Conservation (phyloP, 2,797 vertebrate species). For the Sebastolobus altivelis region DNA sequence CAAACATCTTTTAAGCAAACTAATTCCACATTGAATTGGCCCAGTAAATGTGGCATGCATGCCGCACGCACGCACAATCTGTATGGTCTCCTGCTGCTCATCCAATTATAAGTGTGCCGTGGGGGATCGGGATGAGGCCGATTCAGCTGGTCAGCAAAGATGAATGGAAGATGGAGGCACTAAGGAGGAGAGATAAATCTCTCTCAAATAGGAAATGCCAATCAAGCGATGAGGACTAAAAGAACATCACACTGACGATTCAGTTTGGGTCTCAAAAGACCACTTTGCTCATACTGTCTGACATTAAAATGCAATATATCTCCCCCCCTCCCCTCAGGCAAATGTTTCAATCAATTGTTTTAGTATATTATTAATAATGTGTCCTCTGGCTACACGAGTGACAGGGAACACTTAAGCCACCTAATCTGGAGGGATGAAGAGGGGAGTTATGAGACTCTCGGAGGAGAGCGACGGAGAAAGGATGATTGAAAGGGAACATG, state of each 20-base stretch:
- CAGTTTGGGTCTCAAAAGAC: neutral
- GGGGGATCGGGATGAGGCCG: slow-evolving; percentile 34
- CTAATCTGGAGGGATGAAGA: slow-evolving; percentile 51
- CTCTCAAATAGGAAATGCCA: slow-evolving; percentile 25
- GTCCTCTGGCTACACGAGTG: slow-evolving; percentile 19
- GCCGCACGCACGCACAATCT: slow-evolving; percentile 2
- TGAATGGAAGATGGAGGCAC: slow-evolving; percentile 27
- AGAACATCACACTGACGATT: neutral
- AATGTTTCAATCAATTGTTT: slow-evolving; percentile 39
- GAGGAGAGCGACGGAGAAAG: neutral
- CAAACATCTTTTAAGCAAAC: slow-evolving; percentile 34
- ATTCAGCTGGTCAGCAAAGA: slow-evolving; percentile 57
- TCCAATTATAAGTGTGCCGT: slow-evolving; percentile 49
- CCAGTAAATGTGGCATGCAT: neutral
- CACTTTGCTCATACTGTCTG: slow-evolving; percentile 36
- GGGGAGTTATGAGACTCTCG: slow-evolving; percentile 3
- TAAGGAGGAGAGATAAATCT: slow-evolving; percentile 22
- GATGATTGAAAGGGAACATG: slow-evolving; percentile 27
- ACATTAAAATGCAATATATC: slow-evolving; percentile 37
- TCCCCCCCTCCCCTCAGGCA: neutral
- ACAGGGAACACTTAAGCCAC: slow-evolving; percentile 61
- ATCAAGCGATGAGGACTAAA: slow-evolving; percentile 3
- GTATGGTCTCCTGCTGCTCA: slow-evolving; percentile 35
- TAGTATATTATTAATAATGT: slow-evolving; percentile 36
- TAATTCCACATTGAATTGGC: slow-evolving; percentile 21